Percentiles rank a stretch among this genome's conserved stretches.
phyloP scores from a whole-genome alignment of 2,888 invertebrate genomes.

The Drosophila borborema region DNA sequence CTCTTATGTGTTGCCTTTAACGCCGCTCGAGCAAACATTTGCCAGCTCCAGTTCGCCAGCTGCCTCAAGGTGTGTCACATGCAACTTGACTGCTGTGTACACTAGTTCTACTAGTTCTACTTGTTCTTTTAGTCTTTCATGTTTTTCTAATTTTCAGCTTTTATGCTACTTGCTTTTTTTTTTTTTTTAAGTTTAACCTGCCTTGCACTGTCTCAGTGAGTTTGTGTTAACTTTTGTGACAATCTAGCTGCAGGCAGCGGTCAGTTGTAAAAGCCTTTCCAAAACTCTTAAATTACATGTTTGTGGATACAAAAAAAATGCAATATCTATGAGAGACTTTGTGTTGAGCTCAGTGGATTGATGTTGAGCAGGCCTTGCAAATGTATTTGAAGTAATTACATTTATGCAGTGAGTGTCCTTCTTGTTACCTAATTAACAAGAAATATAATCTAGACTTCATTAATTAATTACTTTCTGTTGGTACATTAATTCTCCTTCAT shows the following conservation, averaged over 20 bases:
- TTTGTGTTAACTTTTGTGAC: slow-evolving; percentile 46
- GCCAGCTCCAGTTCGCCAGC: slow-evolving; percentile 45
- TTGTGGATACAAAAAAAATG: slow-evolving; percentile 6
- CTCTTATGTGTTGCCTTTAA: slow-evolving; percentile 18
- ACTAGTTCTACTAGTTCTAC: slow-evolving; percentile 16
- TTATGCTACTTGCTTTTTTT: not conserved
- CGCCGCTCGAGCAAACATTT: slow-evolving; percentile 55
- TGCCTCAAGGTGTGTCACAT: slow-evolving; percentile 64
- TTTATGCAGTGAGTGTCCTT: too few relatives aligned
- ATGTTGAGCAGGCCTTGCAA: too few relatives aligned
- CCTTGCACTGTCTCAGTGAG: slow-evolving; percentile 25
- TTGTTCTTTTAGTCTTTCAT: slow-evolving; percentile 23
- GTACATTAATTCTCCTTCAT: too few relatives aligned
- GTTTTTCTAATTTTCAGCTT: slow-evolving; percentile 14
- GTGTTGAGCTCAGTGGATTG: not conserved
- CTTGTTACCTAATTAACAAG: too few relatives aligned
- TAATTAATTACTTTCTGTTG: too few relatives aligned
- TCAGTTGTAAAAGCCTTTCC: slow-evolving; percentile 27
- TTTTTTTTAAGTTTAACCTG: slow-evolving; percentile 9
- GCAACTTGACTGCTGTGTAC: slow-evolving; percentile 48
- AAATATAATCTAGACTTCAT: too few relatives aligned
- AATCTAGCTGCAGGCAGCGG: slow-evolving; percentile 30
- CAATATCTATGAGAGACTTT: slow-evolving; percentile 12
- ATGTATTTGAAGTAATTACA: too few relatives aligned
- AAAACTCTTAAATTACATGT: not conserved